Conservation (phyloP, 2,797 vertebrate species). For the Artibeus lituratus region DNA sequence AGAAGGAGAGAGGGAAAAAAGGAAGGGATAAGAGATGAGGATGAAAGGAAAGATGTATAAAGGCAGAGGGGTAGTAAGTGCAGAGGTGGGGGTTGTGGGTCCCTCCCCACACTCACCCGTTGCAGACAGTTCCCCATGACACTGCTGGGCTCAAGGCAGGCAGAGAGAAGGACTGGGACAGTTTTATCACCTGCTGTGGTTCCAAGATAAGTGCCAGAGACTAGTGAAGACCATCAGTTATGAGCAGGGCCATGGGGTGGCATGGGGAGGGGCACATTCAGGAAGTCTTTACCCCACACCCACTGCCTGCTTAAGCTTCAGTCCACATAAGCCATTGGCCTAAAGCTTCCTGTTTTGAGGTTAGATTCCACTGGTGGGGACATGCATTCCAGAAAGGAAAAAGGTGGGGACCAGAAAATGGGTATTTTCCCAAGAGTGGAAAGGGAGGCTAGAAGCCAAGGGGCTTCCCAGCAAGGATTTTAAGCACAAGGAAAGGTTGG, state of each 20-base stretch:
- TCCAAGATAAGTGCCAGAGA: constrained; percentile 62
- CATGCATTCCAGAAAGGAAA: not conserved
- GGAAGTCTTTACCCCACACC: constrained; percentile 36
- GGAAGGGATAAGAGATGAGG: no score
- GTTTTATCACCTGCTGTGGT: constrained; percentile 23
- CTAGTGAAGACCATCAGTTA: constrained; percentile 42
- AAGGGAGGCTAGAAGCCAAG: not conserved
- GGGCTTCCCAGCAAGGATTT: constrained; percentile 57
- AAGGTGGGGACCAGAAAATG: not conserved
- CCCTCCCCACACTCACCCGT: constrained; percentile 38
- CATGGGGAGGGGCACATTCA: not conserved
- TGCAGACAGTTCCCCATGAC: constrained; percentile 70
- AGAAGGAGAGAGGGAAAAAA: not conserved
- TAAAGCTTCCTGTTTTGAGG: constrained; percentile 61
- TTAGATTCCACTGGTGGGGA: not conserved
- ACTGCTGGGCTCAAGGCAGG: not conserved
- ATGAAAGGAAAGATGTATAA: not conserved
- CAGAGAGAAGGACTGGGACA: not conserved
- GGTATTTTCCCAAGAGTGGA: constrained; percentile 30
- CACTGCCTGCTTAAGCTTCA: not conserved
- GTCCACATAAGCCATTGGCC: not conserved
- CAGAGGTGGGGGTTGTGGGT: not conserved
- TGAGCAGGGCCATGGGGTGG: not conserved
- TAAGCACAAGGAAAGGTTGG: constrained; percentile 35
- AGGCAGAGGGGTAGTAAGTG: not conserved